Conservation (phyloP, 2,888 invertebrate species). For the Anoncus sp. region DNA sequence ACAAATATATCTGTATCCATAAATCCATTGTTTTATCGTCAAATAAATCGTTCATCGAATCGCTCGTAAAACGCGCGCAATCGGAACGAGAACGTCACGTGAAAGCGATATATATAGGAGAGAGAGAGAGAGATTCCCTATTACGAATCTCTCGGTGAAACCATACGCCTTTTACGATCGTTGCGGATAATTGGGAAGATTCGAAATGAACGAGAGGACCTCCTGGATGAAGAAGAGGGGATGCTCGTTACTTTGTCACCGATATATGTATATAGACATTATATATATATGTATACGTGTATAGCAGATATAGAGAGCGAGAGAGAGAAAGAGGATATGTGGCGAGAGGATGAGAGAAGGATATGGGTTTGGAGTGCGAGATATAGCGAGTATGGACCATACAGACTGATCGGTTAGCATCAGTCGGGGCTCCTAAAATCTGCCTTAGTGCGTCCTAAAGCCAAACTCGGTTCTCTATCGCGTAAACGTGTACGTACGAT, state of each 20-base stretch:
- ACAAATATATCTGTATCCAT: conserved; percentile 12
- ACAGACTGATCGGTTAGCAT: conserved; percentile 59
- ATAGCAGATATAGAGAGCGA: neutral
- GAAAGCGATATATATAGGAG: conserved; percentile 8
- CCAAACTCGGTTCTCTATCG: conserved; percentile 7
- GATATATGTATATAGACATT: conserved; percentile 2
- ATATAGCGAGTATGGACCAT: conserved; percentile 40
- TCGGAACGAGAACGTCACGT: conserved; percentile 3
- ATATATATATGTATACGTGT: neutral
- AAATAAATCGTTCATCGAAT: conserved; percentile 48
- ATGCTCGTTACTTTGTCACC: conserved; percentile 55
- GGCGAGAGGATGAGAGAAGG: neutral
- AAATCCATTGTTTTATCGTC: conserved; percentile 39
- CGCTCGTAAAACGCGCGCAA: conserved; percentile 49
- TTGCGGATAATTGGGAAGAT: conserved; percentile 62
- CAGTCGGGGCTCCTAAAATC: conserved; percentile 60
- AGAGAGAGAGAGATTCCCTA: conserved; percentile 24
- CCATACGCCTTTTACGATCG: conserved; percentile 60
- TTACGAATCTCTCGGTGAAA: conserved; percentile 23
- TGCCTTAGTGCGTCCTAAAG: conserved; percentile 56
- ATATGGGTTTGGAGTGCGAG: conserved; percentile 10
- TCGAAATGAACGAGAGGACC: conserved; percentile 60
- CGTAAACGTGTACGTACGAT: conserved; percentile 40
- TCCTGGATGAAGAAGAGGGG: neutral
- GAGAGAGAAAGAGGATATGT: neutral